A percentile compares a stretch with the other conserved stretches of the same genome.
Conservation (phyloP, 2,797 vertebrate species). For the Cossypha polioptera region DNA sequence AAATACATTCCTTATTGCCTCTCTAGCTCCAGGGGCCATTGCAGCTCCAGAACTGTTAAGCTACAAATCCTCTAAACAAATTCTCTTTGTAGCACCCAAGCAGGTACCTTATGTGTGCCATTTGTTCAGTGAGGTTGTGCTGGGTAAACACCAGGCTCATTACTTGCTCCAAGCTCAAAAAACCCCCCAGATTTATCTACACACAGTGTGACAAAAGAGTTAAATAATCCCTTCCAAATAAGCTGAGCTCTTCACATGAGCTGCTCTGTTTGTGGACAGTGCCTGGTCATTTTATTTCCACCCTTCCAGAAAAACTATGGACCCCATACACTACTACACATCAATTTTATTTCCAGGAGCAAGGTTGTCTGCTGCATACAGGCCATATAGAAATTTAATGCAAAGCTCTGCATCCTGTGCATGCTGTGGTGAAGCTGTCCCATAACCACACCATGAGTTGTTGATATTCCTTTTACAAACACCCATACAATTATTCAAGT, state of each 20-base stretch:
- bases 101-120: accelerated
- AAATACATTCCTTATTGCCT: background rate
- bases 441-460: background rate
- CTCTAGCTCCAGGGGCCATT: background rate
- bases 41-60: background rate
- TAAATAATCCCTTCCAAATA: background rate
- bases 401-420: background rate
- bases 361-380: accelerated
- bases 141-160: background rate
- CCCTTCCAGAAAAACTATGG: background rate
- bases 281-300: background rate
- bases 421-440: background rate
- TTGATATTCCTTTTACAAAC: background rate
- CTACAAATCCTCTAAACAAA: background rate
- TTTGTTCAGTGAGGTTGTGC: background rate
- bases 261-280: background rate
- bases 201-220: background rate
- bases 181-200: accelerated
- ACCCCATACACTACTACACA: accelerated
- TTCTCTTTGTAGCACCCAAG: background rate
- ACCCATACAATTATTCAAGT: background rate
- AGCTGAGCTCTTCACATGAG: background rate
- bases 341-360: background rate
- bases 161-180: background rate
- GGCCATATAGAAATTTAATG: background rate